Base-by-base conservation (phyloP, 2,797 vertebrate genomes). In the Diglossa cyanea region DNA sequence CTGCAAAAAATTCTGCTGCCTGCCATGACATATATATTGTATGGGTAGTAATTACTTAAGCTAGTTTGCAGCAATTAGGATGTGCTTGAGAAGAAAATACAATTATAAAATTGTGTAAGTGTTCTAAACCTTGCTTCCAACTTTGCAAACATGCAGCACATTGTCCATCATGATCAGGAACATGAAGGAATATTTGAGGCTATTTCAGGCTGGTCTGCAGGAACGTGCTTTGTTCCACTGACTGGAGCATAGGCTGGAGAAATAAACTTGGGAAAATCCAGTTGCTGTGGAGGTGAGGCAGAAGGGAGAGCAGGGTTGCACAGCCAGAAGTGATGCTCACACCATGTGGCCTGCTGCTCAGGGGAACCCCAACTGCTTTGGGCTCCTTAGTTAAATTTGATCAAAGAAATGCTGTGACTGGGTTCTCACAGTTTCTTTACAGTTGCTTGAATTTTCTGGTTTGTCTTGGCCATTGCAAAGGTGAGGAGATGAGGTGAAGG, bases 81-180 rank as follows among this genome's bases (percentile, higher is more conserved):
- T 80, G 35, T 67, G 17, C 30, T 76, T 58, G 26, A 88, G 51
- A 48, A 15, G 6, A 2, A 60, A 53, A 17, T 39, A 25, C 12
- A n/a, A 25, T 28, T 90, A 42, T 0, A 39, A 76, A 91, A 71
- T 10, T 13, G 14, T 53, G 4, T 19, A 24, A 42, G 35, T 21
- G 15, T 53, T 67, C 31, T 86, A 74, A 95, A 66, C 26, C 6
- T 83, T 71, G 11, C n/a, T 71, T 83, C 17, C 42, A 4, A 31
- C 37, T 81, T 45, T 8, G 35, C 47, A 37, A 30, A 23, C 26
- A 6, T 2, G 24, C 47, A 47, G 4, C 1, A 0, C 0, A 0
- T 62, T 74, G 31, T 26, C 26, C 7, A 17, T 91, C 21, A 2
- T 2, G 2, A 72, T 79, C 47, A 35, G 44, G 39, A 81, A 47